Conservation (phyloP, 2,113 vertebrate genomes). For the Dipodomys merriami region DNA sequence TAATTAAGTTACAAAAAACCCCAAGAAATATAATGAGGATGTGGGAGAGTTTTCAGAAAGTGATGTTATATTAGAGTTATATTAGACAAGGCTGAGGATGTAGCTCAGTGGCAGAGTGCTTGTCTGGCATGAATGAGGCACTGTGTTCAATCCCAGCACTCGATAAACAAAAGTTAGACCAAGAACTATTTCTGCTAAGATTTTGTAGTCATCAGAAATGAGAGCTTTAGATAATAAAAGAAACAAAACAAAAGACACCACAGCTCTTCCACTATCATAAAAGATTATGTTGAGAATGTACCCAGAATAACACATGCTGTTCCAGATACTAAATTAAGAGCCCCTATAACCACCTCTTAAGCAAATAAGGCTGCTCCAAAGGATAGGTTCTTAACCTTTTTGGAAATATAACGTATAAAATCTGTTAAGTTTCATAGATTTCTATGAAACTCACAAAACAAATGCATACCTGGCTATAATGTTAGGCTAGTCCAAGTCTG, state of each 20-base stretch:
- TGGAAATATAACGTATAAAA: too few relatives aligned
- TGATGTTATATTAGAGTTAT: neutral
- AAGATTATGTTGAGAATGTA: slow-evolving; percentile 3
- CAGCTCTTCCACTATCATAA: neutral
- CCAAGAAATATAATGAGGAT: neutral
- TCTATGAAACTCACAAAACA: too few relatives aligned
- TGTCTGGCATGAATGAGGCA: neutral
- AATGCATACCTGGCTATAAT: too few relatives aligned
- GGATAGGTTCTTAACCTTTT: too few relatives aligned
- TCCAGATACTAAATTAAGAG: neutral
- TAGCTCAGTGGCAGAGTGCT: neutral
- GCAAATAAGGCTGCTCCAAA: too few relatives aligned
- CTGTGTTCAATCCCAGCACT: neutral
- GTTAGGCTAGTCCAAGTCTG: too few relatives aligned
- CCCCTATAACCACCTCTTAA: too few relatives aligned
- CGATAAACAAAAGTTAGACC: neutral
- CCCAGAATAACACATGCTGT: neutral
- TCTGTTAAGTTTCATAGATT: too few relatives aligned
- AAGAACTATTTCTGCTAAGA: neutral
- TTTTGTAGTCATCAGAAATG: neutral
- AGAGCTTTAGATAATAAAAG: neutral
- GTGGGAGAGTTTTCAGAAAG: neutral
- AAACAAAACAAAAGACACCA: neutral
- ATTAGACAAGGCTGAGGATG: neutral
- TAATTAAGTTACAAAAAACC: neutral